Evolutionary conservation across 2,797 vertebrate genomes (phyloP).

Genomic region (Chelonia mydas): DNA sequence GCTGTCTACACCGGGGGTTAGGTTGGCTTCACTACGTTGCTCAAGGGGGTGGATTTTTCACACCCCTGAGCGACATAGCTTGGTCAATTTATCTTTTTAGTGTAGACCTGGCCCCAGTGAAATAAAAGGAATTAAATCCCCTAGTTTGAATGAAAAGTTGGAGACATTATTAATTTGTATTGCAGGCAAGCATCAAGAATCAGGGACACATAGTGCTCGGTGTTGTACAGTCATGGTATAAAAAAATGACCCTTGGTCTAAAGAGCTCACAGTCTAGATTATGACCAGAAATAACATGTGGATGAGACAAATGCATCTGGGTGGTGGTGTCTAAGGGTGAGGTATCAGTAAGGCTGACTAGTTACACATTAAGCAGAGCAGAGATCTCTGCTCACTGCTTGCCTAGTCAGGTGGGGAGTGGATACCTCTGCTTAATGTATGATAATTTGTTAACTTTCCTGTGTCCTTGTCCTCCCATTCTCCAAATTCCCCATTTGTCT

Average conservation of each 20-base stretch:
- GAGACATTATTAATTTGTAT: background rate
- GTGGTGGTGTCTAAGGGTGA: fast-evolving
- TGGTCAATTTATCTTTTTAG: background rate
- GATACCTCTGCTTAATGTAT: background rate
- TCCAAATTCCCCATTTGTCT: background rate
- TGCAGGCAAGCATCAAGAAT: background rate
- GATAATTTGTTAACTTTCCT: background rate
- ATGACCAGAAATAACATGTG: fast-evolving
- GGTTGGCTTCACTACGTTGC: background rate
- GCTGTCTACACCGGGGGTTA: background rate
- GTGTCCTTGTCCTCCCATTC: fast-evolving
- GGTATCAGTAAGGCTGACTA: fast-evolving
- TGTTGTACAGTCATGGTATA: background rate
- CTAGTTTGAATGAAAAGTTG: background rate
- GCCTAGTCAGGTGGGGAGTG: fast-evolving
- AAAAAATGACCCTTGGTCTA: fast-evolving
- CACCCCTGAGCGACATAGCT: background rate
- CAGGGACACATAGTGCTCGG: background rate
- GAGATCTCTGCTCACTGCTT: background rate
- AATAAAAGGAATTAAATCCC: background rate
- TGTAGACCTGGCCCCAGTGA: background rate
- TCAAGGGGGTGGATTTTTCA: background rate
- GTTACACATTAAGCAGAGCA: fast-evolving
- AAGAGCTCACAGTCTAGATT: background rate
- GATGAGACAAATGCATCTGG: fast-evolving